Evolutionary conservation across 1,140 invertebrate genomes (phyloP).

Genomic region (Drosophila miranda): DNA sequence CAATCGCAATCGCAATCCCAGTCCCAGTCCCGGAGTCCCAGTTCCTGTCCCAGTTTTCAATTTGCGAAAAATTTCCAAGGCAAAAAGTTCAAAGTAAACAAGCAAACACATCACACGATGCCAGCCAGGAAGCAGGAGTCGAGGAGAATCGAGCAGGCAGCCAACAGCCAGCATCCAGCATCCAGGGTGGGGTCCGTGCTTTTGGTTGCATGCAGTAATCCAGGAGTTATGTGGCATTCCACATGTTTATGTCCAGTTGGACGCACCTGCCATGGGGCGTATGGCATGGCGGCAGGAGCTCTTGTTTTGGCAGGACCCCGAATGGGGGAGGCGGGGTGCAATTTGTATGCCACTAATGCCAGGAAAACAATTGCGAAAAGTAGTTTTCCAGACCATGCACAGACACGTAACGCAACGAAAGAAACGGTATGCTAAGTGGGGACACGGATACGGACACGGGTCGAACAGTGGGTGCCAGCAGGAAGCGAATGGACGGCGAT

Average conservation of each 20-base stretch:
- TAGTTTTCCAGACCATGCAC: slow-evolving; percentile 64
- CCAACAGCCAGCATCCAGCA: slow-evolving; percentile 6
- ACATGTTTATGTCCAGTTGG: slow-evolving; percentile 80
- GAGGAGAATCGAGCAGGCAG: too few relatives aligned
- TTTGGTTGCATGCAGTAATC: too few relatives aligned
- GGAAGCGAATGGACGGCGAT: background rate
- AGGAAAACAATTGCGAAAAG: slow-evolving; percentile 79
- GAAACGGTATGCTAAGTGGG: slow-evolving; percentile 47
- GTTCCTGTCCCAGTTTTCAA: slow-evolving; percentile 62
- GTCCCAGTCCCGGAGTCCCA: background rate
- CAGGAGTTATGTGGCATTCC: slow-evolving; percentile 75
- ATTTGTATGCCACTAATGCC: slow-evolving; percentile 67
- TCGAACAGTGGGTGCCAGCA: background rate
- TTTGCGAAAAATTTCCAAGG: slow-evolving; percentile 62
- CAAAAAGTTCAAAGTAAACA: slow-evolving; percentile 75
- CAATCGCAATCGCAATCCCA: background rate
- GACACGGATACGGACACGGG: background rate
- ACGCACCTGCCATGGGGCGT: slow-evolving; percentile 52
- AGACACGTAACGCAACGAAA: slow-evolving; percentile 45
- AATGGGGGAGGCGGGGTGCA: slow-evolving; percentile 29
- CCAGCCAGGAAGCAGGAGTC: slow-evolving; percentile 18
- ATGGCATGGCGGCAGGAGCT: too few relatives aligned
- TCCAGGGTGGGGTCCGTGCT: slow-evolving; percentile 15
- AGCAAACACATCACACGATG: slow-evolving; percentile 75
- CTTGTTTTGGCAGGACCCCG: slow-evolving; percentile 64